Evolutionary conservation across 2,888 invertebrate genomes (phyloP), one percentile per base, ranked within the genome.

Genomic region (Orthosia cruda): DNA sequence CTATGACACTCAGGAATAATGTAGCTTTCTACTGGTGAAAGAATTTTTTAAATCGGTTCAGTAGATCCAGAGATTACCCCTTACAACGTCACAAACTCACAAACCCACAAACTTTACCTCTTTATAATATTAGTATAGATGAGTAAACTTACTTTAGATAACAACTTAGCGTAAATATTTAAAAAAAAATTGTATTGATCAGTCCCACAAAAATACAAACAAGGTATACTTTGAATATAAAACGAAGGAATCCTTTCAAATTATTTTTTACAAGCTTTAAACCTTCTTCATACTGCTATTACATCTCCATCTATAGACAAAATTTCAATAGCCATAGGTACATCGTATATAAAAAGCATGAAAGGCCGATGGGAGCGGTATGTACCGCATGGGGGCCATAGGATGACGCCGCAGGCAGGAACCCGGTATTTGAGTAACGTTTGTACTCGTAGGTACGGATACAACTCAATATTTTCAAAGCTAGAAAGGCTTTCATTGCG

Each of bases 391-490:
- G 84, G 79, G 84, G 23, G 40, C 62, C 65, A 64, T 67, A 64
- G 64, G 62, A 70, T 32, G 76, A 65, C 71, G 77, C 77, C 74
- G 74, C 72, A 52, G 79, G 79, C 61, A 54, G n/a, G 49, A 23
- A 23, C 69, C 69, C 62, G 61, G 23, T 79, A 79, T 84, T 82
- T 77, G 77, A 84, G 82, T 80, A 76, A 82, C 77, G 72, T 78
- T 77, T 79, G 71, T 82, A 72, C 40, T 40, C 40, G 40, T 40
- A 9, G 49, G 70, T 45, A 57, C 55, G 70, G 52, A 77, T 80
- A 83, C 73, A 81, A 74, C 71, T 71, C 81, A 77, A 84, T 75
- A 79, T 71, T 81, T 78, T 74, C 23, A 73, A 76, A 72, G 72
- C 65, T 74, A 70, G 45, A 71, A 79, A 80, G 58, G 58, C 73